Percentiles rank a stretch among this genome's conserved stretches.
phyloP scores from a whole-genome alignment of 2,888 invertebrate species.

The Lithophane semibrunnea region DNA sequence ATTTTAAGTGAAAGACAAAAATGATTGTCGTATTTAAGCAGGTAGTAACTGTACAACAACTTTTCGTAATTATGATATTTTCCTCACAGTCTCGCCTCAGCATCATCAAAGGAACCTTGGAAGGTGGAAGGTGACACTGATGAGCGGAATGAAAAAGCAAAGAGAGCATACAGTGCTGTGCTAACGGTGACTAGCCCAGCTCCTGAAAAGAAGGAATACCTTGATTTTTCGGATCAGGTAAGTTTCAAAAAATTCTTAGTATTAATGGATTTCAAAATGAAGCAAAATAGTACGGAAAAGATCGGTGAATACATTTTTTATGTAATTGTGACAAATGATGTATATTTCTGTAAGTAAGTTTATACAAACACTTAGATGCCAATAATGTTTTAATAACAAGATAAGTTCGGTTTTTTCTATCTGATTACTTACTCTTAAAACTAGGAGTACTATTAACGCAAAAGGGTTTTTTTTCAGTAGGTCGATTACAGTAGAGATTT shows the following conservation, averaged over 20 bases:
- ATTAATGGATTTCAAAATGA: neutral
- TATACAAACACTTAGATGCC: neutral
- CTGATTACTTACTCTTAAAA: neutral
- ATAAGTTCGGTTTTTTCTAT: neutral
- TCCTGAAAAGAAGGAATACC: slow-evolving; percentile 94
- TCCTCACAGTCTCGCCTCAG: slow-evolving; percentile 89
- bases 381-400: neutral
- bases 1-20: neutral
- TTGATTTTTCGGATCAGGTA: slow-evolving; percentile 94
- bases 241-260: neutral
- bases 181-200: slow-evolving; percentile 96
- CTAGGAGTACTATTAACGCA: neutral
- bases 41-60: neutral
- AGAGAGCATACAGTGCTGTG: slow-evolving; percentile 96
- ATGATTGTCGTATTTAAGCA: neutral
- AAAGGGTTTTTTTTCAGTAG: neutral
- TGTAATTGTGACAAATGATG: neutral
- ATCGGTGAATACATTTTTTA: too few relatives aligned
- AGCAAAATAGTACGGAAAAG: too few relatives aligned
- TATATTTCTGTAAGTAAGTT: too few relatives aligned
- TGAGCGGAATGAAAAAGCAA: slow-evolving; percentile 95
- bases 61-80: slow-evolving; percentile 23
- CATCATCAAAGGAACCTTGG: slow-evolving; percentile 95
- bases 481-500: too few relatives aligned
- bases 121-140: slow-evolving; percentile 94